Evolutionary conservation across 1,140 invertebrate genomes (phyloP).

Genomic region (Dendrolimus punctatus): DNA sequence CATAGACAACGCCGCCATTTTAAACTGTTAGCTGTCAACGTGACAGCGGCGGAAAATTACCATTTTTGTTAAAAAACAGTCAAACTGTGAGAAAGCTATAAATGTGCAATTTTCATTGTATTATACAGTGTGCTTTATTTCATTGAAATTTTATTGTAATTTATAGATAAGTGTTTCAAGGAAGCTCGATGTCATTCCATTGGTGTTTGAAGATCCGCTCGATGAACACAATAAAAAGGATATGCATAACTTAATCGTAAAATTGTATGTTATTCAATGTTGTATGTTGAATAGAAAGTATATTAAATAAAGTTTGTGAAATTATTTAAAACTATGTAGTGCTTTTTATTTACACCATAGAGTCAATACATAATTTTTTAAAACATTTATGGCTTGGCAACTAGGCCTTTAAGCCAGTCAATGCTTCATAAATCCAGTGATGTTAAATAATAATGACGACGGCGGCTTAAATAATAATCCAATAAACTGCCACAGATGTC

Average conservation of each 20-base stretch:
- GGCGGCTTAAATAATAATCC: no score
- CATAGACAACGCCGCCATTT: no score
- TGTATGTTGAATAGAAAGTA: slow-evolving; percentile 66
- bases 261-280: slow-evolving; percentile 66
- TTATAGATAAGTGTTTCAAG: slow-evolving; percentile 3
- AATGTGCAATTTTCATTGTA: neutral
- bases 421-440: no score
- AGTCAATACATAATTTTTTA: no score
- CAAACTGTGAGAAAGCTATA: neutral
- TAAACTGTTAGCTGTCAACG: no score
- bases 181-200: slow-evolving; percentile 67
- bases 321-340: slow-evolving; percentile 50
- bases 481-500: no score
- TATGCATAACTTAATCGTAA: slow-evolving; percentile 28
- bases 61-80: neutral
- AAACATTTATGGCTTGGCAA: no score
- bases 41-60: no score
- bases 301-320: slow-evolving; percentile 46
- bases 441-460: no score
- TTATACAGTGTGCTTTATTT: slow-evolving; percentile 1
- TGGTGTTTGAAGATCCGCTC: slow-evolving; percentile 42
- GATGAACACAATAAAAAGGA: slow-evolving; percentile 36
- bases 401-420: no score
- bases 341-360: neutral
- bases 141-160: neutral